Base-by-base conservation (phyloP, 1,140 invertebrate genomes). In the Hypothenemus hampei region DNA sequence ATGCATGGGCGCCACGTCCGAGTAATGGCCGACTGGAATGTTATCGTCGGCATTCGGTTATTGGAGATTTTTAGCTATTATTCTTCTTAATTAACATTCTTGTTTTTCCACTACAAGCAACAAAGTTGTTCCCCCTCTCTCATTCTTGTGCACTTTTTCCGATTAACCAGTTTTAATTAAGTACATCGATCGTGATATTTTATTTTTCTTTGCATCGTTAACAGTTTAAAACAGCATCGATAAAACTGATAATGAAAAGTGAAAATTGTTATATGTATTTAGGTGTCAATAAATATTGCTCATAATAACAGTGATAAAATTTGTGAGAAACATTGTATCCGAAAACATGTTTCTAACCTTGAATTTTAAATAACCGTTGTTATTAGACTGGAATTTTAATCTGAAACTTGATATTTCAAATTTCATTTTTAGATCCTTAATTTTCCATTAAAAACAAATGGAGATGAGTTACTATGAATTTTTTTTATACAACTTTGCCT, bases 1-100 rank as follows among this genome's bases (percentile, higher is more conserved):
- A 58, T 56, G 52, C 61, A 64, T 50, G 54, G 59, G 63, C 63
- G 61, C 63, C 61, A 49, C 47, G 40, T 51, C 53, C 47, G 40
- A 26, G 40, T 51, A 51, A 56, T 60, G 54, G 51, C 40, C 53
- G 39, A 49, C 45, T 55, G 51, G 63, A 65, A 65, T 65, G 61
- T 56, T 48, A 49, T 36, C 58, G 60, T 55, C 57, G 63, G 57
- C 60, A 60, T 65, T 65, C 58, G 53, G 6, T 26, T 51, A 11
- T 51, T 29, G 36, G 37, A 41, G 37, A 41, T 24, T 24, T 51
- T 51, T 40, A 31, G 48, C 24, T 47, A 44, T 22, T 44, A 26
- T 4, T 44, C n/a, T 8, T 15, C 23, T 15, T 44, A 11, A 22
- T 44, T 24, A 24, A 44, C 11, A 21, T 13, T 23, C 21, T 44